phyloP scores from a whole-genome alignment of 2,888 invertebrate species.

The Brassicogethes aeneus region DNA sequence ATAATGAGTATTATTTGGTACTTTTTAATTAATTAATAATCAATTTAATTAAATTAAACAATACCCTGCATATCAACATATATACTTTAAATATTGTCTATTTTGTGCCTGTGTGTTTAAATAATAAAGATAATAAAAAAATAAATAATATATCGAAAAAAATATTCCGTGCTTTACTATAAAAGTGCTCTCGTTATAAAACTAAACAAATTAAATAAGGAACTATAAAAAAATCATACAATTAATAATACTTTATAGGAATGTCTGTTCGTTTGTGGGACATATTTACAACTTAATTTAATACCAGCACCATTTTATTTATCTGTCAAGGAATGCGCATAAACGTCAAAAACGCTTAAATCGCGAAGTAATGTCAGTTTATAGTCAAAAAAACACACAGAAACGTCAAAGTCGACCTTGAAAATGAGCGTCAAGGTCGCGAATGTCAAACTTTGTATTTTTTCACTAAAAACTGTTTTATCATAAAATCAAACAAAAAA shows the following conservation, averaged over 20 bases:
- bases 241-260: constrained; percentile 43
- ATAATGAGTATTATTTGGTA: constrained; percentile 18
- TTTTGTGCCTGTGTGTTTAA: constrained; percentile 9
- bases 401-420: too few relatives aligned
- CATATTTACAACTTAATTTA: constrained; percentile 38
- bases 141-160: constrained; percentile 1
- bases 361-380: too few relatives aligned
- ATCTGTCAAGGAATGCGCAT: constrained; percentile 8
- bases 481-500: constrained; percentile 7
- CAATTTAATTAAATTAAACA: constrained; percentile 18
- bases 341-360: neutral
- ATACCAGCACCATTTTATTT: constrained; percentile 35
- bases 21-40: too few relatives aligned
- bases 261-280: constrained; percentile 33
- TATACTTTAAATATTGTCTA: constrained; percentile 13
- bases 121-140: constrained; percentile 1
- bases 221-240: constrained; percentile 18
- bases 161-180: neutral
- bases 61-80: constrained; percentile 25
- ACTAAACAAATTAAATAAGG: constrained; percentile 17
- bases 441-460: too few relatives aligned
- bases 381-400: too few relatives aligned
- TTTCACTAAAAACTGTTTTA: neutral
- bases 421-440: too few relatives aligned
- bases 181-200: constrained; percentile 9